Evolutionary conservation across 2,888 invertebrate genomes (phyloP).

Genomic region (Acanthosepion lycidas): DNA sequence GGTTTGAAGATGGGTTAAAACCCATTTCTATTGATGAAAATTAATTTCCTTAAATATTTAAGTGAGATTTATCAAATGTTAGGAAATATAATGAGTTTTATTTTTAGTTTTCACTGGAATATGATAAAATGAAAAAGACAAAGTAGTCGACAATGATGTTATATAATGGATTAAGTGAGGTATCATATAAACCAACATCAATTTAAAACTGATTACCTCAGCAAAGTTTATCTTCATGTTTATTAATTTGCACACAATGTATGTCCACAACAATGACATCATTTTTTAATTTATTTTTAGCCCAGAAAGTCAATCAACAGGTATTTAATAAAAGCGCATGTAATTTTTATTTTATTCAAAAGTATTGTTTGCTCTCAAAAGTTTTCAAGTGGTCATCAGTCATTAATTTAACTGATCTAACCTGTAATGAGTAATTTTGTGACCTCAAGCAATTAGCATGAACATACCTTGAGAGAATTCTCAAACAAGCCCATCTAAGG

Average conservation of each 20-base stretch:
- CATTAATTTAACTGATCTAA: not conserved
- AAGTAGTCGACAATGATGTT: no score
- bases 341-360: not conserved
- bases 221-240: not conserved
- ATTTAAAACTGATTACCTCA: not conserved
- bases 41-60: no score
- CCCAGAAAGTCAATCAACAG: not conserved
- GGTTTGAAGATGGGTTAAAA: no score
- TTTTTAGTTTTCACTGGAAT: not conserved
- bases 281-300: not conserved
- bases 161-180: no score
- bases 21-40: no score
- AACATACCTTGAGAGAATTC: constrained; percentile 7
- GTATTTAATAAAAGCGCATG: not conserved
- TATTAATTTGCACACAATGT: not conserved
- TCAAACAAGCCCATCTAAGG: not conserved
- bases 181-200: not conserved
- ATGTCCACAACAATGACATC: not conserved
- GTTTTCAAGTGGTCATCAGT: not conserved
- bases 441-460: not conserved
- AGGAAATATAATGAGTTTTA: not conserved
- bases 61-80: no score
- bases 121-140: not conserved
- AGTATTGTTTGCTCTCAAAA: not conserved
- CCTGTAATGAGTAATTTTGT: not conserved